These are phyloP conservation scores for Pteronotus mesoamericanus DNA, from an alignment of 2,797 vertebrate species.

Conservation along the genomic window DNA sequence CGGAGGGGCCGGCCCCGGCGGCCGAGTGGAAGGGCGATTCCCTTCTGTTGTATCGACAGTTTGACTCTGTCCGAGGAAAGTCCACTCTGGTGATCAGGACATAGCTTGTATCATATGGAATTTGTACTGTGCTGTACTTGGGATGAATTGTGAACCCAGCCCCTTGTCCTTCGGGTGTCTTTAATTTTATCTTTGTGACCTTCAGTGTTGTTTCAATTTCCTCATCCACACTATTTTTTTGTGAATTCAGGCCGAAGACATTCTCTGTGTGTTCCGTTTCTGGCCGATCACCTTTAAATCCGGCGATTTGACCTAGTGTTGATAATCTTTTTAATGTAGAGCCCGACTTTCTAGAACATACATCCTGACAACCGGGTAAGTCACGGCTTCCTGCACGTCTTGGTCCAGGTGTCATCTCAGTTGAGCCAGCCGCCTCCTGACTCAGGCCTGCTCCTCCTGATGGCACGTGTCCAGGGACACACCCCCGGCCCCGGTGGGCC, in stretches of 20 bases:
- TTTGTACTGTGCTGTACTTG: not conserved
- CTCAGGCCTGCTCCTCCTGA: not conserved
- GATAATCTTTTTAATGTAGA: fast-evolving
- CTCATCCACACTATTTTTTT: not conserved
- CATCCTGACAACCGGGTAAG: not conserved
- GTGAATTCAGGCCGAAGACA: not conserved
- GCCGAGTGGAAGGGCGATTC: not conserved
- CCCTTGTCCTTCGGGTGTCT: not conserved
- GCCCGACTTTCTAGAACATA: not conserved
- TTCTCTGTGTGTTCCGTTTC: not conserved
- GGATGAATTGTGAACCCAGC: not conserved
- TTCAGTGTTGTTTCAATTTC: not conserved
- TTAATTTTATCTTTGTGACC: not conserved
- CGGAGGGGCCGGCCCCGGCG: not conserved
- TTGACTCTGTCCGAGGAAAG: not conserved
- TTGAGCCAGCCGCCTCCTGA: not conserved
- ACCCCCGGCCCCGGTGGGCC: not conserved
- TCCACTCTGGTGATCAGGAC: constrained; percentile 52
- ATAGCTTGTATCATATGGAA: not conserved
- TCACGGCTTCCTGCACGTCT: fast-evolving
- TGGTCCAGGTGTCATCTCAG: too few species aligned
- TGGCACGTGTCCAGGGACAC: too few species aligned
- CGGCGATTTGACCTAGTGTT: not conserved
- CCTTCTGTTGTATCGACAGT: constrained; percentile 53
- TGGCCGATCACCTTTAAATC: not conserved